Percentiles rank a stretch among this genome's conserved stretches.
Evolutionary conservation across 2,888 invertebrate genomes (phyloP).

Genomic region (Ormyrus pomaceus): DNA sequence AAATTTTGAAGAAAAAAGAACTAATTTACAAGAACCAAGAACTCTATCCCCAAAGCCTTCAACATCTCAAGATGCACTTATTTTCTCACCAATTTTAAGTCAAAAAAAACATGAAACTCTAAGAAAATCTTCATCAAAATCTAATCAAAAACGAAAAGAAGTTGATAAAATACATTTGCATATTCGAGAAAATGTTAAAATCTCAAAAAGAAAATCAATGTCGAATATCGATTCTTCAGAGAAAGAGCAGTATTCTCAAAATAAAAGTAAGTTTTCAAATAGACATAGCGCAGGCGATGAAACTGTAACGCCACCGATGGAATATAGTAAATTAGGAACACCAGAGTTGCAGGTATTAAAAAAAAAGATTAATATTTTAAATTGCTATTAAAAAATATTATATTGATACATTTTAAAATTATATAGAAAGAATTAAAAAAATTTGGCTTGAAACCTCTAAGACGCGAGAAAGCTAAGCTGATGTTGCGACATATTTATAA

Average conservation of each 20-base stretch:
- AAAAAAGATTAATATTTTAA: too few relatives aligned
- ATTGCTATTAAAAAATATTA: constrained; percentile 9
- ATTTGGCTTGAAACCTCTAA: constrained; percentile 77
- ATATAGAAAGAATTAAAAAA: constrained; percentile 77
- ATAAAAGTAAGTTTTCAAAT: constrained; percentile 11
- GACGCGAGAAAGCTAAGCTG: constrained; percentile 76
- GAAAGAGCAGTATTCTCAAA: constrained; percentile 23
- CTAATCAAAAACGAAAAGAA: constrained; percentile 17
- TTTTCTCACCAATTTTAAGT: constrained; percentile 37
- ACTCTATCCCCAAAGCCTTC: neutral
- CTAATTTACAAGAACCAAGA: neutral
- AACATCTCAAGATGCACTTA: neutral
- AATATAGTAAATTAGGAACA: constrained; percentile 77
- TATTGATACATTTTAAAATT: constrained; percentile 17
- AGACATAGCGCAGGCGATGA: constrained; percentile 21
- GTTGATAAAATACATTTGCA: neutral
- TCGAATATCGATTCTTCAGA: constrained; percentile 58
- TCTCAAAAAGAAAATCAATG: constrained; percentile 61
- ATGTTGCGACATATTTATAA: constrained; percentile 78
- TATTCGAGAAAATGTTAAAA: constrained; percentile 37
- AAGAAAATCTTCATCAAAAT: constrained; percentile 3
- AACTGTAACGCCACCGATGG: constrained; percentile 76
- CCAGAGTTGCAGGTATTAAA: constrained; percentile 76
- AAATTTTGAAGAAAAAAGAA: constrained; percentile 9
- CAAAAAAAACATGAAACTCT: constrained; percentile 20